Percentiles rank a stretch among this genome's conserved stretches.
These are phyloP conservation scores for Octodonta nipae DNA, from an alignment of 2,888 invertebrate genomes.

Conservation along the genomic window DNA sequence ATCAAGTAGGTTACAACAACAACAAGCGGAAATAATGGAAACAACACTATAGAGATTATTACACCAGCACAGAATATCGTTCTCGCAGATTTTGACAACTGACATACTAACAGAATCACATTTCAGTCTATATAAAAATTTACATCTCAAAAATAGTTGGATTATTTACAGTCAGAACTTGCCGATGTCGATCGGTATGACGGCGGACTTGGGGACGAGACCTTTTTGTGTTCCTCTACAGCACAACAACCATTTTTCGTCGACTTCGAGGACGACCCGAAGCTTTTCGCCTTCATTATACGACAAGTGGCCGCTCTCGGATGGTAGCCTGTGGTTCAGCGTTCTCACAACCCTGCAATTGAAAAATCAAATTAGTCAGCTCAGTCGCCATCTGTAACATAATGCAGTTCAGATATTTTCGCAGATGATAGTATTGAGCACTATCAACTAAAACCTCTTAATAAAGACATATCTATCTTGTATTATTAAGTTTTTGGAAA, in stretches of 20 bases:
- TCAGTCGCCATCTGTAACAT: background rate
- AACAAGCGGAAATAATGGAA: conserved; percentile 18
- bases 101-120: no score
- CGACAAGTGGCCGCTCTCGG: conserved; percentile 62
- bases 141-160: conserved; percentile 17
- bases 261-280: conserved; percentile 60
- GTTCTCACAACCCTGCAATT: conserved; percentile 54
- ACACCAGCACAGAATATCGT: conserved; percentile 4
- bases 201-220: conserved; percentile 58
- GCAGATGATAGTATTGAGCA: no score
- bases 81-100: no score
- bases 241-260: conserved; percentile 61
- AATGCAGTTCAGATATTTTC: no score
- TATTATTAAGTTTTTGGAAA: no score
- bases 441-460: no score
- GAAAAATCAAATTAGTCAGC: background rate
- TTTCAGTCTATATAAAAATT: conserved; percentile 25
- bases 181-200: conserved; percentile 36
- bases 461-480: no score
- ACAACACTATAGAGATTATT: conserved; percentile 2
- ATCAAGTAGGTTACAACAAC: conserved; percentile 14
- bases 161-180: conserved; percentile 23
- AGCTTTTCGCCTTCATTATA: conserved; percentile 65
- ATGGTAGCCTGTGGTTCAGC: conserved; percentile 58
- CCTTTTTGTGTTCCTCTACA: conserved; percentile 65